Percentiles rank a stretch among this genome's conserved stretches.
These are phyloP conservation scores for Hycleus cichorii DNA, from an alignment of 1,140 invertebrate genomes.

Conservation along the genomic window DNA sequence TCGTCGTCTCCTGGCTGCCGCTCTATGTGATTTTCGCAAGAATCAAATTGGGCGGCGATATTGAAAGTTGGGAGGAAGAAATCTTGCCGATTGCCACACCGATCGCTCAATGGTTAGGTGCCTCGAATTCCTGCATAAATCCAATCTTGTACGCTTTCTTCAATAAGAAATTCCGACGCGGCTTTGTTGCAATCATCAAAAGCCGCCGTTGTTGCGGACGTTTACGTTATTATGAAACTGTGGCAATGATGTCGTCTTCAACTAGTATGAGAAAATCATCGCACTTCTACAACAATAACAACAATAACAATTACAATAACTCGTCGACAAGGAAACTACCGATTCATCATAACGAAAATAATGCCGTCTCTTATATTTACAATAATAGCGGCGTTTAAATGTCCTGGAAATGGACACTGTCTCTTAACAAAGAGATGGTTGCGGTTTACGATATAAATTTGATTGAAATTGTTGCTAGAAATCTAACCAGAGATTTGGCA, in stretches of 20 bases:
- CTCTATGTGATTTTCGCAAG: slow-evolving; percentile 84
- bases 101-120: slow-evolving; percentile 92
- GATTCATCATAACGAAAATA: slow-evolving; percentile 46
- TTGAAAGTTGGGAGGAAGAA: slow-evolving; percentile 67
- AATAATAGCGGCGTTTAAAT: slow-evolving; percentile 50
- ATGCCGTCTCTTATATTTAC: slow-evolving; percentile 70
- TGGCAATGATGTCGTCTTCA: slow-evolving; percentile 73
- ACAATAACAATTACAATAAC: slow-evolving; percentile 31
- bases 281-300: slow-evolving; percentile 58
- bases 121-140: slow-evolving; percentile 95
- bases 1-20: slow-evolving; percentile 91
- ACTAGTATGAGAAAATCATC: slow-evolving; percentile 76
- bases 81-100: slow-evolving; percentile 75
- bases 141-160: slow-evolving; percentile 96
- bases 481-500: background rate
- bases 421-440: background rate
- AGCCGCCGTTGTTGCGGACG: slow-evolving; percentile 76
- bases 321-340: slow-evolving; percentile 54
- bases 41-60: slow-evolving; percentile 70
- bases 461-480: slow-evolving; percentile 1
- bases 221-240: slow-evolving; percentile 73
- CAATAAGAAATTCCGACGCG: slow-evolving; percentile 91
- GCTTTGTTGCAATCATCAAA: slow-evolving; percentile 83
- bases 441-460: background rate
- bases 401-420: slow-evolving; percentile 27